Percentiles rank a stretch among this genome's conserved stretches.
Evolutionary conservation across 2,113 vertebrate genomes (phyloP).

Genomic region (Hemichromis elongatus): DNA sequence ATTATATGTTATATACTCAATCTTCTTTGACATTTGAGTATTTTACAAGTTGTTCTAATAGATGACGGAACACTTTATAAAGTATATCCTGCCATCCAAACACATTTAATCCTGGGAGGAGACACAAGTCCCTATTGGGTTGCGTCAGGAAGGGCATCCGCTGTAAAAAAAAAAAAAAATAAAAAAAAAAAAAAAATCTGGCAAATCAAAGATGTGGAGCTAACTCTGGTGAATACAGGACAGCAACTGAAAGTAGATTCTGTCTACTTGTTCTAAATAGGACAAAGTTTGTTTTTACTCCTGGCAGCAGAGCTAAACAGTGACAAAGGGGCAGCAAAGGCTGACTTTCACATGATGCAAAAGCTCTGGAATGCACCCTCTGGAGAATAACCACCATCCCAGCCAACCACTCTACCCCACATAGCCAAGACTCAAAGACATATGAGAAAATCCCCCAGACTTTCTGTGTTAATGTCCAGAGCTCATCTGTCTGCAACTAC

Average conservation of each 20-base stretch:
- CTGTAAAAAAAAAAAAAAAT: neutral
- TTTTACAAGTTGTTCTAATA: neutral
- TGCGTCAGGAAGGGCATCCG: neutral
- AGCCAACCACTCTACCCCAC: slow-evolving; percentile 16
- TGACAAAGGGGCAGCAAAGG: slow-evolving; percentile 39
- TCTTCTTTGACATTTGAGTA: neutral
- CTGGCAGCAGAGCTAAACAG: slow-evolving; percentile 15
- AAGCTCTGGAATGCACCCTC: slow-evolving; percentile 63
- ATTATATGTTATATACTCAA: neutral
- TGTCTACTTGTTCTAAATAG: neutral
- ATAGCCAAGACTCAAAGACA: slow-evolving; percentile 19
- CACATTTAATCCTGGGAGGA: neutral
- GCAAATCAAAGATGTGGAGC: neutral
- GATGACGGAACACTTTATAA: neutral
- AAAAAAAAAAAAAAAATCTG: neutral
- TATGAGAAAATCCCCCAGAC: neutral
- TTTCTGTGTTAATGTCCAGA: neutral
- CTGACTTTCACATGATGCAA: slow-evolving; percentile 69
- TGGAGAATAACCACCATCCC: slow-evolving; percentile 28
- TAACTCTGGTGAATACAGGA: neutral
- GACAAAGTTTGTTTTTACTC: slow-evolving; percentile 24
- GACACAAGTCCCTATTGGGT: neutral
- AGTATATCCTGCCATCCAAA: neutral
- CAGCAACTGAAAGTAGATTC: neutral
- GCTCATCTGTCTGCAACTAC: slow-evolving; percentile 14